Evolutionary conservation across 2,888 invertebrate genomes (phyloP), one percentile per base, ranked within the genome.

Genomic region (Noctua pronuba): DNA sequence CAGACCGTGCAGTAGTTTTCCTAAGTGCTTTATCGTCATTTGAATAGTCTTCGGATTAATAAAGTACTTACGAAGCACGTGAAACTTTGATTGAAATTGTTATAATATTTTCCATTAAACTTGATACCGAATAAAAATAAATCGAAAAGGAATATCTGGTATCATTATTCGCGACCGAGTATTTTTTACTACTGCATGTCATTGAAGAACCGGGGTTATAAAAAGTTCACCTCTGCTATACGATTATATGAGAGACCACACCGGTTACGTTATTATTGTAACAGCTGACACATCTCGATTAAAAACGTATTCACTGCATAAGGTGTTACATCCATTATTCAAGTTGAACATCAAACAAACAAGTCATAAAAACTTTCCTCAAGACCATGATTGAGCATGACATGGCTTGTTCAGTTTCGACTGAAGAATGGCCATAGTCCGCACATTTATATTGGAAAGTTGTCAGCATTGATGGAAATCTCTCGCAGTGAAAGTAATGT

Each of bases 401-500:
- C 93, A 90, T 88, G 90, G 92, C 92, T 87, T 83, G 89, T 92
- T 92, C 89, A 88, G 87, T 86, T 90, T 86, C 87, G 88, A 84
- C 90, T 88, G 89, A 91, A 91, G 91, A 93, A 92, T 92, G 91
- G 89, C 90, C 91, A 90, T 89, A 93, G 80, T 81, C 81, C 86
- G 91, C 92, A 92, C 93, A 93, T 94, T 91, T 92, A 92, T 94
- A 94, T 95, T 96, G 95, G 96, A 95, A 96, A 96, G 96, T 95
- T 90, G 92, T 91, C 92, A 92, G 92, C 91, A 93, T 92, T 94
- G 93, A 95, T 95, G 95, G 93, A 95, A 95, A 94, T 94, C 92
- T 94, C 90, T 75, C 73, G 66, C 69, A 88, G 90, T 89, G 89
- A 89, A 90, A 89, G 89, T 88, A 86, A 82, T 88, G 78, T 88